Base-by-base conservation (phyloP, 53 echinoderm and acorn worm genomes). In the Crossaster papposus region DNA sequence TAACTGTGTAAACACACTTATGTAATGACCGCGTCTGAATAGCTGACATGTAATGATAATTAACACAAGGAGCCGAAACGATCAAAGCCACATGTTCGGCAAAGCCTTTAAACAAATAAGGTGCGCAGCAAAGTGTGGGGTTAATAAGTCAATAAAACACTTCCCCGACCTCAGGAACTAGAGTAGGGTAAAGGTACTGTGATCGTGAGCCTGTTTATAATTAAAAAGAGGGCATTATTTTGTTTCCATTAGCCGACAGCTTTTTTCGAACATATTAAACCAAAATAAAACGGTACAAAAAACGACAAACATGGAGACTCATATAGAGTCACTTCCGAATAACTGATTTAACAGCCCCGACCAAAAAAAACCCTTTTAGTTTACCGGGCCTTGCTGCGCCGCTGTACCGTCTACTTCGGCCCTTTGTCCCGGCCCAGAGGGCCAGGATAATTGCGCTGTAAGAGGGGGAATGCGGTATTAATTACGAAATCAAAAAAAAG, bases 401-500 rank as follows among this genome's bases (percentile, higher is more conserved):
- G 13, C 77, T 24, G 15, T 22, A 36, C 75, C 75, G 36, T 17
- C 36, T 74, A 33, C 79, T n/a, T 74, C 75, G 35, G 28, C 24
- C 85, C n/a, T 73, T 85, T 85, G 85, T 85, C 73, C 55, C 20
- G 72, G 5, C 85, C 52, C 15, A 35, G 34, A 18, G 68, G 24
- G 35, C 35, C 68, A 14, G 26, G 64, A 64, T 70, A 65, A 85
- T 85, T 72, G 85, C 33, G 23, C 74, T 74, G 20, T 72, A 50
- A 79, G 70, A 83, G 54, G 85, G 85, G 53, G 54, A n/a, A 85
- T 85, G 74, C 72, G 72, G 74, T 54, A n/a, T n/a, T n/a, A 85
- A 85, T 85, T 85, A 85, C 72, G 30, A 85, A 34, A 85, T 85
- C 85, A 85, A 85, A 85, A n/a, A n/a, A 85, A 74, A 12, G 37